These are phyloP conservation scores for Harpagoxenus sublaevis DNA, from an alignment of 2,888 invertebrate genomes.

Conservation along the genomic window DNA sequence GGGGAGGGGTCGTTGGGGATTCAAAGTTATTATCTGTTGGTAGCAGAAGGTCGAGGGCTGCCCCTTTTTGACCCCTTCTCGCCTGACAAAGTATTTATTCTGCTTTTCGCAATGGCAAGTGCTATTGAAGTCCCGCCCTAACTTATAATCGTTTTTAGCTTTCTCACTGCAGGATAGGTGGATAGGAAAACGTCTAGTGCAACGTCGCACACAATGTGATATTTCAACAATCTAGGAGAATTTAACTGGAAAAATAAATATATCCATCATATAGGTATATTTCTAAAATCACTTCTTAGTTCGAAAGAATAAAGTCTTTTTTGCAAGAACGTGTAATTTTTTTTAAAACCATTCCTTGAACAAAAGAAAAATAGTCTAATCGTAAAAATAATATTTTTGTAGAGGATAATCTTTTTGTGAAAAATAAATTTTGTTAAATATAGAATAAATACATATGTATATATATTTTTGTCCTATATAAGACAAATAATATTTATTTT, in stretches of 20 bases:
- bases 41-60: conserved; percentile 73
- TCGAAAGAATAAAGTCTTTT: too few relatives aligned
- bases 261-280: too few relatives aligned
- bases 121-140: conserved; percentile 71
- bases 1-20: conserved; percentile 62
- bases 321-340: too few relatives aligned
- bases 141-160: conserved; percentile 76
- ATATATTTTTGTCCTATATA: neutral
- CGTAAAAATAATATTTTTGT: neutral
- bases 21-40: conserved; percentile 80
- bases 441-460: neutral
- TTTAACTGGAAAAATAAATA: too few relatives aligned
- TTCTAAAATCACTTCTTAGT: too few relatives aligned
- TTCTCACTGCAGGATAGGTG: conserved; percentile 29
- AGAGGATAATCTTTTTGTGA: neutral
- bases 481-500: neutral
- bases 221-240: too few relatives aligned
- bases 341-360: too few relatives aligned
- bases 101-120: conserved; percentile 63
- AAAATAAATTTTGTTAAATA: neutral
- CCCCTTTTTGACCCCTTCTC: conserved; percentile 52
- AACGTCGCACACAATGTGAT: neutral
- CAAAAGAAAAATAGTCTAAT: neutral
- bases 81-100: conserved; percentile 68
- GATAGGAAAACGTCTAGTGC: conserved; percentile 10